Evolutionary conservation across 1,140 invertebrate species (phyloP), one percentile per base, ranked within the genome.

Genomic region (Chironomus tepperi): DNA sequence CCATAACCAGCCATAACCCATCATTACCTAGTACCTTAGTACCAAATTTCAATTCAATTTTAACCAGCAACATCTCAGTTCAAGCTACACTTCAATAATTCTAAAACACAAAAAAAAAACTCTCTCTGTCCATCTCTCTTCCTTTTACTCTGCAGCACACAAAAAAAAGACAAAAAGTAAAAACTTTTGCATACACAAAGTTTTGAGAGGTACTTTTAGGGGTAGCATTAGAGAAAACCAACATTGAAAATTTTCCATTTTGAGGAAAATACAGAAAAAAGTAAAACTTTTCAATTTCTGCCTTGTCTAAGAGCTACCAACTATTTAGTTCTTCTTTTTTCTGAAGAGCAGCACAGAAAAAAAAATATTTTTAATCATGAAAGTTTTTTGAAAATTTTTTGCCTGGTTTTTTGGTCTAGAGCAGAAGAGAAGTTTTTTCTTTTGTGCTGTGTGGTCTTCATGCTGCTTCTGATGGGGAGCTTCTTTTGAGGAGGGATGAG

Each of bases 351-450:
- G 0, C 10, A n/a, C n/a, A n/a, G n/a, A 5, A 70, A 18, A 70
- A 12, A 6, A 2, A 70, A 19, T 70, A 19, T 70, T 70, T 70
- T 70, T 70, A 70, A 70, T 70, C 65, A 70, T 18, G 65, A 70
- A 70, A 70, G 65, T 70, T 70, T 70, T 18, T 21, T 3, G 0
- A 70, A 19, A 15, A 19, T 57, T 57, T 57, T n/a, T 18, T 70
- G 16, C n/a, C 24, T 34, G 65, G 65, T 70, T 70, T 19, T 70
- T 18, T 70, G 65, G 65, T 70, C 19, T 70, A 70, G 18, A 70
- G 19, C 2, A 18, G 18, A 16, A 15, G 16, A 70, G 19, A 70
- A 70, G 65, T 70, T 70, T 70, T 70, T 70, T 18, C 12, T 70
- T 70, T n/a, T n/a, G n/a, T 70, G 16, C 19, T 21, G 19, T 12